A percentile compares a stretch with the other conserved stretches of the same genome.
Evolutionary conservation across 2,797 vertebrate genomes (phyloP).

Genomic region (Loriculus beryllinus): DNA sequence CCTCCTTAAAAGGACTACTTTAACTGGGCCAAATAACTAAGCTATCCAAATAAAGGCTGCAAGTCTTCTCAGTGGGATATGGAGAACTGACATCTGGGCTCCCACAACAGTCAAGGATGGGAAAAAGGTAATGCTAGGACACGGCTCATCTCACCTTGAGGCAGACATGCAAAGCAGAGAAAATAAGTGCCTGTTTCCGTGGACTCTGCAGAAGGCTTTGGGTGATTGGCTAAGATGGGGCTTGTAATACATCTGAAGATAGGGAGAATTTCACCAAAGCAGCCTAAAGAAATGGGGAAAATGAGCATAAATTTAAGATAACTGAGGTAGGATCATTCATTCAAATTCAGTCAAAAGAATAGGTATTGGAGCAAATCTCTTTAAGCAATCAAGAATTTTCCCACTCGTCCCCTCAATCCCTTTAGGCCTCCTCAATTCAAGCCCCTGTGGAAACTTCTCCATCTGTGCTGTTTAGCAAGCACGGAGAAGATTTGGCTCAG

Average conservation of each 20-base stretch:
- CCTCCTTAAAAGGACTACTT: background rate
- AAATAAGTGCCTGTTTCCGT: background rate
- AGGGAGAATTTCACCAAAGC: background rate
- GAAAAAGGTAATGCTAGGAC: background rate
- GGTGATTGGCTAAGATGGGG: background rate
- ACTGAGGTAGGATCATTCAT: background rate
- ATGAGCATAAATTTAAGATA: background rate
- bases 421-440: background rate
- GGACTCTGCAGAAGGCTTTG: background rate
- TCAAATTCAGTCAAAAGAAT: background rate
- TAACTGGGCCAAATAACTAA: background rate
- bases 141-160: background rate
- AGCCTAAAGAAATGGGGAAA: background rate
- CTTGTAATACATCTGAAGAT: background rate
- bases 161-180: background rate
- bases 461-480: background rate
- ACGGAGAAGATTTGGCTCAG: background rate
- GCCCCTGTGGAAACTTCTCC: background rate
- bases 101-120: background rate
- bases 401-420: background rate
- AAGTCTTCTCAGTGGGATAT: background rate
- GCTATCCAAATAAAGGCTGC: background rate
- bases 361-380: background rate
- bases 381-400: background rate
- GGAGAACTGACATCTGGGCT: background rate